Evolutionary conservation across 2,888 invertebrate genomes (phyloP), one percentile per base, ranked within the genome.

Genomic region (Torymus auratus): DNA sequence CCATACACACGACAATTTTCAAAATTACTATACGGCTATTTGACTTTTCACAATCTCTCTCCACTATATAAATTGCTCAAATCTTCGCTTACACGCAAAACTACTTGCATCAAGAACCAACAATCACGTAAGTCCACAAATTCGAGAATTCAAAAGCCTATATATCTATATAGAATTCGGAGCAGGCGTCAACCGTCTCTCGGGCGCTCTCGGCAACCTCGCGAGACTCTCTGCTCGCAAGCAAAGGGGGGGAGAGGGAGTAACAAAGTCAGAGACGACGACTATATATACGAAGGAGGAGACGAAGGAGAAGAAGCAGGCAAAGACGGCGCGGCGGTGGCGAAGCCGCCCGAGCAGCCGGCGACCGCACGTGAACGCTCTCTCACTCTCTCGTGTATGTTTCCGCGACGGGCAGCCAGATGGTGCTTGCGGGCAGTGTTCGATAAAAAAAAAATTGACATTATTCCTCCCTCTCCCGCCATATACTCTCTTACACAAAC

Each of bases 401-500:
- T 82, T 82, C 72, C 67, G 52, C 68, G 62, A 65, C 56, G 75
- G 53, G 65, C 80, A 77, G 56, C 78, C 82, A 82, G 82, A 82
- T 82, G 82, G 82, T 80, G 82, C 82, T 70, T 77, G 20, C 20
- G 67, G 55, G 64, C 76, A 71, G 65, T 41, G 41, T 68, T 75
- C 56, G 72, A 73, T 69, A 73, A 65, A 71, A 77, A 65, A 71
- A 77, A 76, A 78, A 65, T 65, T 67, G 53, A 68, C 78, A 61
- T 72, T 72, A 72, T 67, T 72, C 60, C 61, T 55, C 20, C 60
- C 72, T 55, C 67, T 67, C 23, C 50, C 15, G 41, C n/a, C 52
- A 41, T 41, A 41, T 61, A 20, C 41, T 72, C 50, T 52, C 52
- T 52, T 13, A n/a, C 7, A 4, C 56, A 28, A 0, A 28, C 3